These are phyloP conservation scores for Allygus modestus DNA, from an alignment of 2,888 invertebrate genomes.

Conservation along the genomic window DNA sequence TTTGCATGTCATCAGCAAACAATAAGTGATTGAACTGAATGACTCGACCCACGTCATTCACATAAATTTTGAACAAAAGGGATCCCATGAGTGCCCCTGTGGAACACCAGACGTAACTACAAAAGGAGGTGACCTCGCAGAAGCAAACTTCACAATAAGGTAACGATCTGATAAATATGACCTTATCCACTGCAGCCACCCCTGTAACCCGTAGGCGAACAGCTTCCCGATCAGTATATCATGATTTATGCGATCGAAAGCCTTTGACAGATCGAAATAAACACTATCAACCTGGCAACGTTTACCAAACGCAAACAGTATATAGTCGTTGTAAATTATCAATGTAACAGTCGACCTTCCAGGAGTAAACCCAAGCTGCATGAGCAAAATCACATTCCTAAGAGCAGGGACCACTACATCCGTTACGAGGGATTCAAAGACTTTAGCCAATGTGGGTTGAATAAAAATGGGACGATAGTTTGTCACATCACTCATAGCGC, in stretches of 20 bases:
- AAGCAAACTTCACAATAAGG: neutral
- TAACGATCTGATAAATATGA: constrained; percentile 9
- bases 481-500: too few relatives aligned
- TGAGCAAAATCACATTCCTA: too few relatives aligned
- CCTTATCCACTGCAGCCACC: neutral
- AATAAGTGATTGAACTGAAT: neutral
- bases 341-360: neutral
- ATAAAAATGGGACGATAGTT: neutral
- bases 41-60: neutral
- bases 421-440: neutral
- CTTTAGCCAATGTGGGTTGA: neutral
- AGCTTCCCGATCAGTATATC: too few relatives aligned
- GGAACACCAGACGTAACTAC: neutral
- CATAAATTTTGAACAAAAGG: too few relatives aligned
- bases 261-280: neutral
- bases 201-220: neutral
- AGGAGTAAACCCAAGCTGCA: too few relatives aligned
- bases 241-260: neutral
- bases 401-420: too few relatives aligned
- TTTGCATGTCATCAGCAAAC: neutral
- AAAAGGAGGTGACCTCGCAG: neutral
- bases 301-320: neutral
- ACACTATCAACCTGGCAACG: neutral
- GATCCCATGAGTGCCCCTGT: too few relatives aligned
- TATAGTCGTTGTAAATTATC: neutral